Percentiles rank a stretch among this genome's conserved stretches.
phyloP scores from a whole-genome alignment of 2,888 invertebrate species.

The Spisula solida region DNA sequence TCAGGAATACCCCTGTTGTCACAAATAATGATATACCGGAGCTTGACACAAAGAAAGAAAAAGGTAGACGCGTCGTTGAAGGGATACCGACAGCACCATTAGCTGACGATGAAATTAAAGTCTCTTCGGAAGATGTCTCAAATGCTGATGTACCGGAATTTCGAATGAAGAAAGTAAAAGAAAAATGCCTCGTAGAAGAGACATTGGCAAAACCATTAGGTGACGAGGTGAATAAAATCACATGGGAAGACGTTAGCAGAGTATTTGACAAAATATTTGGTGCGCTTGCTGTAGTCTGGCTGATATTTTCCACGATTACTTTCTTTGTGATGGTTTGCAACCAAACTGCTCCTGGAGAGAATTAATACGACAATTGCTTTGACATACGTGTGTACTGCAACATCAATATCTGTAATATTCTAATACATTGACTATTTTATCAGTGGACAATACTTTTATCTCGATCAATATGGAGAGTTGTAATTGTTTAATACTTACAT shows the following conservation, averaged over 20 bases:
- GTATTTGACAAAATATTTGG: constrained; percentile 25
- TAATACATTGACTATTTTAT: too few relatives aligned
- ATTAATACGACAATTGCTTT: not conserved
- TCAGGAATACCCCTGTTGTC: not conserved
- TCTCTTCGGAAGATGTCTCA: constrained; percentile 40
- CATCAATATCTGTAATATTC: too few relatives aligned
- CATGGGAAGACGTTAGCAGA: constrained; percentile 42
- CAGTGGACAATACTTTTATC: too few relatives aligned
- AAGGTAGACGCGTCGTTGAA: too few relatives aligned
- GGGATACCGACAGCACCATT: not conserved
- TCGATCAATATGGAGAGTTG: too few relatives aligned
- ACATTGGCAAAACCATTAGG: not conserved
- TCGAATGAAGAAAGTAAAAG: not conserved
- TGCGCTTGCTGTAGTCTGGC: constrained; percentile 20
- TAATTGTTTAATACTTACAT: too few relatives aligned
- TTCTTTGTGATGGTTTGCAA: constrained; percentile 36
- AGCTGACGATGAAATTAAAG: not conserved
- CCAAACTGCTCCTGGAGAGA: constrained; percentile 15
- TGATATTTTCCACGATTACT: constrained; percentile 24
- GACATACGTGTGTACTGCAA: too few relatives aligned
- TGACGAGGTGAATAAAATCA: not conserved
- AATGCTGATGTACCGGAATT: not conserved
- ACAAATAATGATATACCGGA: not conserved
- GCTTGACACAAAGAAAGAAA: too few relatives aligned
- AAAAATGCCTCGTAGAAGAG: not conserved